phyloP scores from a whole-genome alignment of 2,113 vertebrate genomes.

The Cochlearius cochlearius region DNA sequence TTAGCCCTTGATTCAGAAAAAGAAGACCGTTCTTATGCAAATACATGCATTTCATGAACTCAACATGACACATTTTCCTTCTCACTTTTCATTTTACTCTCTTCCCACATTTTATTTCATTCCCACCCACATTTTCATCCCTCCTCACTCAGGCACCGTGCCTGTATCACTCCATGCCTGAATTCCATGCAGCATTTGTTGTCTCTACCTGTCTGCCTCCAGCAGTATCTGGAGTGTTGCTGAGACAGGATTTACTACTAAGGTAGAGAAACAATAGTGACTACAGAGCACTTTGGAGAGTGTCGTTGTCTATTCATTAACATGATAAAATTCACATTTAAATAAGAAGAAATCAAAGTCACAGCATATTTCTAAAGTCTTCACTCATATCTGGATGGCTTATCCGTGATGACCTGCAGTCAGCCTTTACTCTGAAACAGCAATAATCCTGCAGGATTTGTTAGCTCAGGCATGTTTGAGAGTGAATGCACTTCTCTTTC shows the following conservation, averaged over 20 bases:
- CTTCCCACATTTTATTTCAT: not conserved
- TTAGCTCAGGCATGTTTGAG: not conserved
- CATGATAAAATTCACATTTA: not conserved
- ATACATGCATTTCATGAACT: not conserved
- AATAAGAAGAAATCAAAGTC: not conserved
- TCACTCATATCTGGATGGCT: not conserved
- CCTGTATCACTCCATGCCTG: not conserved
- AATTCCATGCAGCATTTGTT: not conserved
- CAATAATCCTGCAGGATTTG: not conserved
- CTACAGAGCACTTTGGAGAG: not conserved
- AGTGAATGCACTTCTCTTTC: not conserved
- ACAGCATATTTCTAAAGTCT: not conserved
- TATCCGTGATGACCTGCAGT: not conserved
- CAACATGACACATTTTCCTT: not conserved
- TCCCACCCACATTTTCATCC: not conserved
- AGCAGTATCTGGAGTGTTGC: not conserved
- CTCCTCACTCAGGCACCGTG: fast-evolving
- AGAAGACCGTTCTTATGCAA: not conserved
- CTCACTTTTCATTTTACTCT: not conserved
- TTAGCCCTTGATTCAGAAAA: not conserved
- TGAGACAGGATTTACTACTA: not conserved
- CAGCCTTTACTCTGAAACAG: not conserved
- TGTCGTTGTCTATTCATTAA: not conserved
- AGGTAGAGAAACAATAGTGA: not conserved
- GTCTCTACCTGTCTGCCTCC: not conserved